Conservation (phyloP, 2,888 invertebrate species). For the Eristalis intricaria region DNA sequence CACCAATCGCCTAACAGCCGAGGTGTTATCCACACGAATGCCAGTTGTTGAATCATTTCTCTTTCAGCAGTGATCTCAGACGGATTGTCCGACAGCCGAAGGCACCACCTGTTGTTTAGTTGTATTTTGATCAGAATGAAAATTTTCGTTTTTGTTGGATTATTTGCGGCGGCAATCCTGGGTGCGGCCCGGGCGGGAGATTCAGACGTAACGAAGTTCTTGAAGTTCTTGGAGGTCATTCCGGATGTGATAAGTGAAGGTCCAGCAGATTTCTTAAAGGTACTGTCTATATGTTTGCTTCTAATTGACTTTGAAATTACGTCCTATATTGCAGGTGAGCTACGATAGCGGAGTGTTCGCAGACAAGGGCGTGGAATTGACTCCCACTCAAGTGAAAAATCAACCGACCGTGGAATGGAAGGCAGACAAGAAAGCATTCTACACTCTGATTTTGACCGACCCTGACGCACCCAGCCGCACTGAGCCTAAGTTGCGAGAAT, state of each 20-base stretch:
- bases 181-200: conserved; percentile 73
- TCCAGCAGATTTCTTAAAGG: conserved; percentile 78
- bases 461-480: conserved; percentile 95
- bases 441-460: conserved; percentile 83
- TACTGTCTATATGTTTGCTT: conserved; percentile 46
- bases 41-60: conserved; percentile 56
- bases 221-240: conserved; percentile 78
- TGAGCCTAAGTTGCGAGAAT: conserved; percentile 91
- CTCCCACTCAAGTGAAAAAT: conserved; percentile 84
- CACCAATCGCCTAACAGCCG: conserved; percentile 5
- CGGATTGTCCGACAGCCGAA: conserved; percentile 49
- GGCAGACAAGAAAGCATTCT: conserved; percentile 75
- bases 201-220: conserved; percentile 77
- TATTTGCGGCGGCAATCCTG: conserved; percentile 47
- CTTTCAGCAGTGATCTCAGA: conserved; percentile 61
- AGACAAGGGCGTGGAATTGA: conserved; percentile 86
- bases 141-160: conserved; percentile 58
- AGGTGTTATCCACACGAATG: conserved; percentile 31
- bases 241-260: conserved; percentile 78
- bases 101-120: conserved; percentile 35
- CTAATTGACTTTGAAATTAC: background rate
- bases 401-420: conserved; percentile 78
- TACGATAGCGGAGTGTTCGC: conserved; percentile 81
- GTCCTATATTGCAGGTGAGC: conserved; percentile 72
- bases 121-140: conserved; percentile 55